Evolutionary conservation across 2,888 invertebrate species (phyloP).

Genomic region (Acleris literana): DNA sequence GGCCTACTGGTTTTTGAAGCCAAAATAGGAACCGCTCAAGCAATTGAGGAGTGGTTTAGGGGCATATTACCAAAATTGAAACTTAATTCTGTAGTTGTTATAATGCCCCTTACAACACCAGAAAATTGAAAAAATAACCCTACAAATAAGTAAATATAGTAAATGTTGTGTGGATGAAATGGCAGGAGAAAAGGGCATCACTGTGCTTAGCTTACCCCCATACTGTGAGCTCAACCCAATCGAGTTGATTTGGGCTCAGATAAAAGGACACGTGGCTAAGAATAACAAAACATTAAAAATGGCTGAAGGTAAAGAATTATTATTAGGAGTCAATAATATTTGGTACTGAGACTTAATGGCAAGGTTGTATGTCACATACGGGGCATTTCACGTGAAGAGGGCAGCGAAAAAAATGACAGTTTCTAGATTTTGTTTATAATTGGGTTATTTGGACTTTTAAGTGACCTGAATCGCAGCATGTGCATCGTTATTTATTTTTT

Average conservation of each 20-base stretch:
- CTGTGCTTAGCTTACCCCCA: background rate
- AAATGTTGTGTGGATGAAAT: constrained; percentile 8
- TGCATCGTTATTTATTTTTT: too few relatives aligned
- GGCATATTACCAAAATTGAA: constrained; percentile 2
- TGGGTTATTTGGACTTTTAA: too few relatives aligned
- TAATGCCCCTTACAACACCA: background rate
- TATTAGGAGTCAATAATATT: background rate
- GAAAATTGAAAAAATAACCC: too few relatives aligned
- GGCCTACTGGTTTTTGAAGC: background rate
- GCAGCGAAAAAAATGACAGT: too few relatives aligned
- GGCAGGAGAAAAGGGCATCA: constrained; percentile 3
- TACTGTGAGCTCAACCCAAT: too few relatives aligned
- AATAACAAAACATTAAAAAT: constrained; percentile 3
- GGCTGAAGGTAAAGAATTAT: constrained; percentile 4
- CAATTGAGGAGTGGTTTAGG: constrained; percentile 1
- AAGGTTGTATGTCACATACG: background rate
- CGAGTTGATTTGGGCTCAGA: too few relatives aligned
- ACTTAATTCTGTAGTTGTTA: background rate
- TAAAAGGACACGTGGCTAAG: constrained; percentile 1
- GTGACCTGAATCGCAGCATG: too few relatives aligned
- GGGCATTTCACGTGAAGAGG: too few relatives aligned
- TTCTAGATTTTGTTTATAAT: too few relatives aligned
- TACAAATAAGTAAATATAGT: background rate
- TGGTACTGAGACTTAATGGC: background rate
- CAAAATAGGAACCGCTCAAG: constrained; percentile 1